Conservation (phyloP, 2,888 invertebrate species). For the Trichacis sp. region DNA sequence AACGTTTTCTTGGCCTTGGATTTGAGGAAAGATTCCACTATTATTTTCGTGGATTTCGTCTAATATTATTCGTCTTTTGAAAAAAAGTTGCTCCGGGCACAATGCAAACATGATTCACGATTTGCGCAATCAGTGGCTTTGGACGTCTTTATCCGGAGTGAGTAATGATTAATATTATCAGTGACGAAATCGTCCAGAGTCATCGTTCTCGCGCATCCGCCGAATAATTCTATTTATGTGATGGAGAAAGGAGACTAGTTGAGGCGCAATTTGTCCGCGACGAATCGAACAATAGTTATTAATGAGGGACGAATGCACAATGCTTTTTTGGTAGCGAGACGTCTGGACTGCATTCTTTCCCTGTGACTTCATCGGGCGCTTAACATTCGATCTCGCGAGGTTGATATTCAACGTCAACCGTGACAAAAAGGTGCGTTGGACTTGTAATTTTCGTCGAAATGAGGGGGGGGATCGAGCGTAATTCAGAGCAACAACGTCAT, state of each 20-base stretch:
- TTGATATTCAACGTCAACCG: slow-evolving; percentile 33
- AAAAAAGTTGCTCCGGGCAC: slow-evolving; percentile 16
- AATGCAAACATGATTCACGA: slow-evolving; percentile 44
- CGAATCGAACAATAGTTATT: slow-evolving; percentile 3
- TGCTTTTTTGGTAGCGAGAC: slow-evolving; percentile 57
- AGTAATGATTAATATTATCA: slow-evolving; percentile 51
- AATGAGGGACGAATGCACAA: slow-evolving; percentile 55
- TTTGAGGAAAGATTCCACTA: slow-evolving; percentile 1
- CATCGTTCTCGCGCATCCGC: slow-evolving; percentile 45
- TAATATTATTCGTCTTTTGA: too few species aligned
- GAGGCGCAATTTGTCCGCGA: too few species aligned
- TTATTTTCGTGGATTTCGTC: too few species aligned
- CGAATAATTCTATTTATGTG: slow-evolving; percentile 44
- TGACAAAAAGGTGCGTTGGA: slow-evolving; percentile 33
- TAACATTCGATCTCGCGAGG: slow-evolving; percentile 39
- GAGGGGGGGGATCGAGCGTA: too few species aligned
- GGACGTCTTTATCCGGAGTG: slow-evolving; percentile 45
- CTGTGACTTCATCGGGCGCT: slow-evolving; percentile 61
- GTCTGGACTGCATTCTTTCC: slow-evolving; percentile 63
- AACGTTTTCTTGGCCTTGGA: too few species aligned
- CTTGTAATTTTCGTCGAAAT: too few species aligned
- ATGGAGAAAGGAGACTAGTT: too few species aligned
- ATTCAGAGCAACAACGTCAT: too few species aligned
- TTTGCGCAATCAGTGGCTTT: slow-evolving; percentile 45
- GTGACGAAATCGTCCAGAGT: slow-evolving; percentile 46